Evolutionary conservation across 2,113 vertebrate genomes (phyloP).

Genomic region (Rhabdornis inornatus): DNA sequence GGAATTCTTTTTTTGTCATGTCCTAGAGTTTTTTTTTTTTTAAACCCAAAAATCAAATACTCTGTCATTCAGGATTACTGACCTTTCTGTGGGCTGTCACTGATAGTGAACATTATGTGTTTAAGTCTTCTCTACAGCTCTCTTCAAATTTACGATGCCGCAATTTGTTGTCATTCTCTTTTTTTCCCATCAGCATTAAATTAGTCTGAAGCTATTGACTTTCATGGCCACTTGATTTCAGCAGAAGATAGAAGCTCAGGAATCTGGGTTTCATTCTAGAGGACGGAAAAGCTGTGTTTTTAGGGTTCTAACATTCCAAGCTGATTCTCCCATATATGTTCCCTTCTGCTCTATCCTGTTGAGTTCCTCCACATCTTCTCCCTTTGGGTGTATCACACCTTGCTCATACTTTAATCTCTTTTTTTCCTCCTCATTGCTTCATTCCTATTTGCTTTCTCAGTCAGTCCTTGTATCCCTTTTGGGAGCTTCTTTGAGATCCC

Average conservation of each 20-base stretch:
- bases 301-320: neutral
- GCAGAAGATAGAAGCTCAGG: neutral
- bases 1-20: neutral
- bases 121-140: neutral
- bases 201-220: neutral
- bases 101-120: neutral
- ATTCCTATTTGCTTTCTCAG: neutral
- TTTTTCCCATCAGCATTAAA: neutral
- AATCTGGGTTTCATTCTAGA: neutral
- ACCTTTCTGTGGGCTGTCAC: neutral
- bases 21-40: neutral
- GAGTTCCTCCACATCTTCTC: neutral
- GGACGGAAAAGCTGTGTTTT: neutral
- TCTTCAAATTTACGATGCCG: neutral
- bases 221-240: neutral
- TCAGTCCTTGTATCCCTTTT: neutral
- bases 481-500: neutral
- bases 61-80: neutral
- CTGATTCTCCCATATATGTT: neutral
- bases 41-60: fast-evolving
- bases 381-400: neutral
- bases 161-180: neutral
- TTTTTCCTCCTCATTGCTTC: neutral
- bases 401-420: neutral
- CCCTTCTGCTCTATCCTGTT: neutral